Evolutionary conservation across 1,140 invertebrate species (phyloP).

Genomic region (Steinernema khuongi): DNA sequence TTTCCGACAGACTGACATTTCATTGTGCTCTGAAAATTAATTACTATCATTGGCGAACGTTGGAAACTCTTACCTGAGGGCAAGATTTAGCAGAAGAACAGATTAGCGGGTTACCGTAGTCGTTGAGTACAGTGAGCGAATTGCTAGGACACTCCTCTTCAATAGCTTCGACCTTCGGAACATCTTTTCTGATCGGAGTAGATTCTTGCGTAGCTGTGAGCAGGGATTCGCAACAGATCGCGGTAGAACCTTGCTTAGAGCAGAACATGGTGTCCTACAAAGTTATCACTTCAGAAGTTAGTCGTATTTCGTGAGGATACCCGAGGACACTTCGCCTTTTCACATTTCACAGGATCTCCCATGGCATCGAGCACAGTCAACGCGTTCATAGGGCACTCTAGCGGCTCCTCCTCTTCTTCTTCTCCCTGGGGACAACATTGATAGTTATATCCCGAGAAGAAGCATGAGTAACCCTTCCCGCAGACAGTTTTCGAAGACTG

Average conservation of each 20-base stretch:
- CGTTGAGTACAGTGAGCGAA: conserved; percentile 26
- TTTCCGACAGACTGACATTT: conserved; percentile 22
- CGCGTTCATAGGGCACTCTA: conserved; percentile 27
- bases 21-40: conserved; percentile 10
- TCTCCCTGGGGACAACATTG: conserved; percentile 38
- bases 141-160: conserved; percentile 25
- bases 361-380: conserved; percentile 32
- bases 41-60: neutral
- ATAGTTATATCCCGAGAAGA: conserved; percentile 39
- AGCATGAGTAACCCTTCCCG: conserved; percentile 32
- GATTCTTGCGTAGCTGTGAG: conserved; percentile 20
- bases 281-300: neutral
- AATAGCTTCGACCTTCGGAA: neutral
- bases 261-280: conserved; percentile 35
- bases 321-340: neutral
- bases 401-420: conserved; percentile 22
- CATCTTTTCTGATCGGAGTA: neutral
- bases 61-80: conserved; percentile 17
- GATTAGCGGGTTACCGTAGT: conserved; percentile 19
- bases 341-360: conserved; percentile 26
- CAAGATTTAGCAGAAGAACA: conserved; percentile 26
- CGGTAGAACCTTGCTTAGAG: conserved; percentile 26
- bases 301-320: neutral
- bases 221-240: conserved; percentile 32
- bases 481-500: conserved; percentile 21